phyloP scores from a whole-genome alignment of 2,888 invertebrate species.

The Chrysolina haemoptera region DNA sequence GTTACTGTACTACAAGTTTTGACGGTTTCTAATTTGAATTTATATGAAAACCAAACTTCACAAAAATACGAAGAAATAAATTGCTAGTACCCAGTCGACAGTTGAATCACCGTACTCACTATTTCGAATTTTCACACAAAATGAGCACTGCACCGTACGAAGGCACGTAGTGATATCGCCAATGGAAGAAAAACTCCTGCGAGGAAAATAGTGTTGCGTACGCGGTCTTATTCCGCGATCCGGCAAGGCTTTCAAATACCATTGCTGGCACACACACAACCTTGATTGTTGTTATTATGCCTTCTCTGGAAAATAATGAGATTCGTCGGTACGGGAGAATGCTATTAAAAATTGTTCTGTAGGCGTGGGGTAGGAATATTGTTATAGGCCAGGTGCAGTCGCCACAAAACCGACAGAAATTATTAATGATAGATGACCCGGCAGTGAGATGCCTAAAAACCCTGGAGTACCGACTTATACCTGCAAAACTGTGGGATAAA shows the following conservation, averaged over 20 bases:
- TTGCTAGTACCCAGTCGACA: too few species aligned
- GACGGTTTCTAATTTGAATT: too few species aligned
- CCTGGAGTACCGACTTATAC: too few species aligned
- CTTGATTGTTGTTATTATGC: slow-evolving; percentile 17
- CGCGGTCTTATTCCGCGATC: not conserved
- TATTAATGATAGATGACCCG: not conserved
- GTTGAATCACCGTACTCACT: too few species aligned
- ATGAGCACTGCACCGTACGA: not conserved
- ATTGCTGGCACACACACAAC: not conserved
- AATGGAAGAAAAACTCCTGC: not conserved
- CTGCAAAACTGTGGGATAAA: too few species aligned
- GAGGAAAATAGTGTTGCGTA: not conserved
- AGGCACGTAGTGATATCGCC: not conserved
- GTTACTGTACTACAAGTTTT: too few species aligned
- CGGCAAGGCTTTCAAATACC: not conserved
- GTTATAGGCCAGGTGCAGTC: not conserved
- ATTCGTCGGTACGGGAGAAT: not conserved
- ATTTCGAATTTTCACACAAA: not conserved
- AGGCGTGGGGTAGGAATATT: not conserved
- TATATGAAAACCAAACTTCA: too few species aligned
- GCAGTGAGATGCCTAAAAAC: too few species aligned
- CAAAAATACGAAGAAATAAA: too few species aligned
- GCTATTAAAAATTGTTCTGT: slow-evolving; percentile 5
- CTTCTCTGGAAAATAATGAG: slow-evolving; percentile 19
- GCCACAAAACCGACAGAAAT: not conserved